Evolutionary conservation across 2,113 vertebrate genomes (phyloP).

Genomic region (Guaruba guarouba): DNA sequence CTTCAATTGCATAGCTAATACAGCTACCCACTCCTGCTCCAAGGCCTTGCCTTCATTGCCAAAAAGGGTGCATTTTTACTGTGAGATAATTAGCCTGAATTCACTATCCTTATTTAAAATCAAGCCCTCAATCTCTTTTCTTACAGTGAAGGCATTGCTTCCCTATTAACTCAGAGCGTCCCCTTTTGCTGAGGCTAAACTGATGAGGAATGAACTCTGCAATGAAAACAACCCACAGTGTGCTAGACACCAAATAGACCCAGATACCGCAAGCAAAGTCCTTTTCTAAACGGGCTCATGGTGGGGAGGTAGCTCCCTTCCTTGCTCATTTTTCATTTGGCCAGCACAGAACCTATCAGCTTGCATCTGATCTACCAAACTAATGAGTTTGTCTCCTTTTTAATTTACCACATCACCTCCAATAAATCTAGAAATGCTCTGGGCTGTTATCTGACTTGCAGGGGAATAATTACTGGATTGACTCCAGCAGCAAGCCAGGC

Average conservation of each 20-base stretch:
- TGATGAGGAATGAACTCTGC: neutral
- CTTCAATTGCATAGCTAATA: neutral
- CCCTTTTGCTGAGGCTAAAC: neutral
- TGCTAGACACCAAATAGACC: neutral
- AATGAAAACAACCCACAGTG: neutral
- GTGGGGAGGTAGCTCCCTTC: neutral
- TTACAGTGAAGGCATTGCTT: neutral
- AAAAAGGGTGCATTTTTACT: slow-evolving; percentile 59
- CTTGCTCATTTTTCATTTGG: neutral
- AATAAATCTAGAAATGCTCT: slow-evolving; percentile 1
- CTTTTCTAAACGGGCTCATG: neutral
- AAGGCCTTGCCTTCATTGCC: slow-evolving; percentile 19
- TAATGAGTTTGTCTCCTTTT: slow-evolving; percentile 16
- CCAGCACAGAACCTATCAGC: neutral
- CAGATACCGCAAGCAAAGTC: neutral
- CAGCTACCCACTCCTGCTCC: neutral
- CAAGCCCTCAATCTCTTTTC: neutral
- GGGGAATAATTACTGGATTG: neutral
- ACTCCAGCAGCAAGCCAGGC: neutral
- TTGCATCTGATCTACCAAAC: neutral
- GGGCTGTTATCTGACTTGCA: neutral
- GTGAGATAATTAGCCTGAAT: slow-evolving; percentile 1
- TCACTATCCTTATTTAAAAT: neutral
- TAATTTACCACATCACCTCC: neutral
- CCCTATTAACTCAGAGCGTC: neutral